These are phyloP conservation scores for Andrena trimmerana DNA, from an alignment of 2,888 invertebrate species.

Conservation along the genomic window DNA sequence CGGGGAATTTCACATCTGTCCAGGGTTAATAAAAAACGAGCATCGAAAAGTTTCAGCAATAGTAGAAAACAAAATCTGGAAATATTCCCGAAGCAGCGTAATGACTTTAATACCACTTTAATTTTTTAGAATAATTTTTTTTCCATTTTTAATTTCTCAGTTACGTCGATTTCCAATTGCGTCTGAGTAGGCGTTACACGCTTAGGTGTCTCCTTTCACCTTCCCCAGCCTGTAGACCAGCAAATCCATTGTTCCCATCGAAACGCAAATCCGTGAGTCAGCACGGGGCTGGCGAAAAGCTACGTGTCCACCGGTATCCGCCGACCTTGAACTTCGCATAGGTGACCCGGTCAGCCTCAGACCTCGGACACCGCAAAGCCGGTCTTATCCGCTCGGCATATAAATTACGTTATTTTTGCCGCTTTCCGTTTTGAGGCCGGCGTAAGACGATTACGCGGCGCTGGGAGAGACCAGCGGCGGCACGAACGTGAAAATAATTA, in stretches of 20 bases:
- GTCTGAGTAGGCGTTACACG: too few species aligned
- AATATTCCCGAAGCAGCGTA: too few species aligned
- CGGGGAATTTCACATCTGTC: background rate
- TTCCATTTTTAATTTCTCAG: too few species aligned
- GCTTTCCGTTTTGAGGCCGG: conserved; percentile 40
- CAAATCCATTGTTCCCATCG: background rate
- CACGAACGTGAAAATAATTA: conserved; percentile 71
- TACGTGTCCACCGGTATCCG: conserved; percentile 1
- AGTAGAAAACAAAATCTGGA: too few species aligned
- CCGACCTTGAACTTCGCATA: conserved; percentile 55
- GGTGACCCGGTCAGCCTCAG: conserved; percentile 43
- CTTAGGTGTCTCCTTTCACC: too few species aligned
- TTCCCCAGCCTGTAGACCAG: background rate
- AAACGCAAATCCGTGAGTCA: conserved; percentile 12
- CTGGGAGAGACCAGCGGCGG: background rate
- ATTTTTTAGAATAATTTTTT: too few species aligned
- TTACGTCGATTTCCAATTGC: too few species aligned
- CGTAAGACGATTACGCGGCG: conserved; percentile 48
- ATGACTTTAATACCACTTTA: too few species aligned
- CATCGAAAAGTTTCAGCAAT: too few species aligned
- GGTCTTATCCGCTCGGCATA: conserved; percentile 54
- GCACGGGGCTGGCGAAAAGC: conserved; percentile 7
- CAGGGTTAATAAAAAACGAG: background rate
- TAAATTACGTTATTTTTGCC: conserved; percentile 57
- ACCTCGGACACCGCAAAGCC: conserved; percentile 36